A percentile compares a stretch with the other conserved stretches of the same genome.
Conservation (phyloP, 2,888 invertebrate genomes). For the Tubiluchus corallicola region DNA sequence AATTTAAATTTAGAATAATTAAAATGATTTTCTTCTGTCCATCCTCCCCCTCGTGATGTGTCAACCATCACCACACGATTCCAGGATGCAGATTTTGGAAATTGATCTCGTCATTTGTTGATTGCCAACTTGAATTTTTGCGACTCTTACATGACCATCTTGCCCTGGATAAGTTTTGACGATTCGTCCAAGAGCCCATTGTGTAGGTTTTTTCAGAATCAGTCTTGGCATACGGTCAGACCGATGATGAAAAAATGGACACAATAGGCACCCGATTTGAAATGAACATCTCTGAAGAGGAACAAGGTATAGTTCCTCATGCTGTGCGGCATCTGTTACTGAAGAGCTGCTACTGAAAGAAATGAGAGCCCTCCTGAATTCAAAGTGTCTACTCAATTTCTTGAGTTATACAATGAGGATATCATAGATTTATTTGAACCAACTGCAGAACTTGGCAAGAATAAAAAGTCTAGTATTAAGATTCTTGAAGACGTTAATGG, state of each 20-base stretch:
- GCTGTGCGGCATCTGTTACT: constrained; percentile 79
- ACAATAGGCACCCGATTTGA: constrained; percentile 99
- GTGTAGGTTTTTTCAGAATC: no score
- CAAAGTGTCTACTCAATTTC: constrained; percentile 71
- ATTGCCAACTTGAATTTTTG: no score
- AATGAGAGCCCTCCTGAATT: constrained; percentile 52
- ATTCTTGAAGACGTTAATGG: constrained; percentile 76
- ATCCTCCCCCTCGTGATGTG: no score
- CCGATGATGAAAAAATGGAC: constrained; percentile 95
- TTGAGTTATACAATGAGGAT: constrained; percentile 88
- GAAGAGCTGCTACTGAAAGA: constrained; percentile 37
- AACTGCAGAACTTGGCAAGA: constrained; percentile 29
- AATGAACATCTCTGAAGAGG: constrained; percentile 37
- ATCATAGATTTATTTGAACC: constrained; percentile 83
- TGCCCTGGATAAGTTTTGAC: no score
- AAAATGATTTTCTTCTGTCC: no score
- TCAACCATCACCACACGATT: no score
- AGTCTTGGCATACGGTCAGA: no score
- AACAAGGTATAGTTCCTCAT: constrained; percentile 77
- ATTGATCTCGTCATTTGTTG: no score
- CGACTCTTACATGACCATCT: no score
- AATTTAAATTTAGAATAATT: no score
- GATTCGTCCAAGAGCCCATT: no score
- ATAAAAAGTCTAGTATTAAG: constrained; percentile 38
- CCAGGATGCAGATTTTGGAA: no score